Percentiles rank a stretch among this genome's conserved stretches.
Conservation (phyloP, 2,113 vertebrate genomes). For the Paradoxurus hermaphroditus region DNA sequence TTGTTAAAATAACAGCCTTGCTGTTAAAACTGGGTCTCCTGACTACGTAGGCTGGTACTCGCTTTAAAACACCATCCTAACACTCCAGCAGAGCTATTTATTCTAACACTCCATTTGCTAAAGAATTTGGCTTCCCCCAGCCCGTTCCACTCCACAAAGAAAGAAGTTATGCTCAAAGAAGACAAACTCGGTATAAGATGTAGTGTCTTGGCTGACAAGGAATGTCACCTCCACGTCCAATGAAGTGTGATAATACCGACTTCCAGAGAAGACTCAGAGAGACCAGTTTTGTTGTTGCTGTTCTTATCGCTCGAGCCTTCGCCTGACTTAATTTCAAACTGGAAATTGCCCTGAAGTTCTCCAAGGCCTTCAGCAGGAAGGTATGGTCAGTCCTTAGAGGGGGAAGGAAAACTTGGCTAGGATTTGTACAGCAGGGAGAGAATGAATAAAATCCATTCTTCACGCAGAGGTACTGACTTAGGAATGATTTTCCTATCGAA, state of each 20-base stretch:
- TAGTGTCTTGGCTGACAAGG: conserved; percentile 30
- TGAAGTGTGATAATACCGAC: conserved; percentile 25
- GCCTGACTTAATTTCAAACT: conserved; percentile 57
- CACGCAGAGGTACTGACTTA: not conserved
- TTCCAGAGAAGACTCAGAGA: not conserved
- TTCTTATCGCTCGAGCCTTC: not conserved
- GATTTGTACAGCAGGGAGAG: not conserved
- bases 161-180: conserved; percentile 64
- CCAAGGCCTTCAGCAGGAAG: conserved; percentile 44
- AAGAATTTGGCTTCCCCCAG: not conserved
- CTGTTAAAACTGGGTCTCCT: conserved; percentile 79
- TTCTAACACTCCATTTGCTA: conserved; percentile 64
- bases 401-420: not conserved
- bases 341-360: conserved; percentile 18
- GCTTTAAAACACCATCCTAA: conserved; percentile 70
- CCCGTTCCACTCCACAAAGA: not conserved
- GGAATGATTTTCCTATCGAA: not conserved
- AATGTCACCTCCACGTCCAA: conserved; percentile 6
- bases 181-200: conserved; percentile 32
- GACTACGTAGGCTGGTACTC: conserved; percentile 71
- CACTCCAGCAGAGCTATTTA: conserved; percentile 41
- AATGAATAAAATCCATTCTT: not conserved
- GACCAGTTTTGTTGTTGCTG: not conserved
- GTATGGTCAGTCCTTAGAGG: not conserved
- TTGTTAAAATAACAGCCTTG: conserved; percentile 84